A percentile compares a stretch with the other conserved stretches of the same genome.
Evolutionary conservation across 2,113 vertebrate species (phyloP).

Genomic region (Coreoperca whiteheadi): DNA sequence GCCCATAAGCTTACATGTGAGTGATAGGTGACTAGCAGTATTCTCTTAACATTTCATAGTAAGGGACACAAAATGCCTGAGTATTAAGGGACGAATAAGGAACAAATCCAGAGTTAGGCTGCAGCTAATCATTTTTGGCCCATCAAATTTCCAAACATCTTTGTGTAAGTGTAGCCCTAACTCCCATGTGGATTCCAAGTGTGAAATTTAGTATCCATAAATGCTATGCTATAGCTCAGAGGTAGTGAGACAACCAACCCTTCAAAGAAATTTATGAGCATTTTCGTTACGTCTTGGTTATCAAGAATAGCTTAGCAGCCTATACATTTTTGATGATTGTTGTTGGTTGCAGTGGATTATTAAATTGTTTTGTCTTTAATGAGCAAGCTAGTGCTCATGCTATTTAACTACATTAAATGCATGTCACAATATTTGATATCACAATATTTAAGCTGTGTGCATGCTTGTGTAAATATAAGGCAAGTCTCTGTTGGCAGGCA

Average conservation of each 20-base stretch:
- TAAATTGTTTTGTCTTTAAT: neutral
- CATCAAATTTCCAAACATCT: too few species aligned
- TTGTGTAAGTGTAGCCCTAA: too few species aligned
- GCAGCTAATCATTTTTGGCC: neutral
- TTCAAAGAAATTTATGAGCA: neutral
- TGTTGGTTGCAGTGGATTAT: neutral
- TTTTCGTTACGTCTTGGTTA: neutral
- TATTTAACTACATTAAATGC: neutral
- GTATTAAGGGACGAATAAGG: neutral
- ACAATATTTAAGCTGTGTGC: neutral
- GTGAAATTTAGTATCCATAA: neutral
- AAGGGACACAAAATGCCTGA: neutral
- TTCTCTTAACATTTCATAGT: neutral
- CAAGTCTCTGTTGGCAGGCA: neutral
- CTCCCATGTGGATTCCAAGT: neutral
- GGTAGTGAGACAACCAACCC: neutral
- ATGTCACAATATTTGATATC: neutral
- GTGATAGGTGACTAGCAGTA: neutral
- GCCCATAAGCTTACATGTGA: neutral
- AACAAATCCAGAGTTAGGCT: neutral
- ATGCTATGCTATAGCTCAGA: neutral
- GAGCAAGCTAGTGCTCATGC: neutral
- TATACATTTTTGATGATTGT: neutral
- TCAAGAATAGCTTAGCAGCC: neutral
- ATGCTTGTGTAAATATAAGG: neutral